A percentile compares a stretch with the other conserved stretches of the same genome.
These are phyloP conservation scores for Perithous albicinctus DNA, from an alignment of 2,888 invertebrate species.

Conservation along the genomic window DNA sequence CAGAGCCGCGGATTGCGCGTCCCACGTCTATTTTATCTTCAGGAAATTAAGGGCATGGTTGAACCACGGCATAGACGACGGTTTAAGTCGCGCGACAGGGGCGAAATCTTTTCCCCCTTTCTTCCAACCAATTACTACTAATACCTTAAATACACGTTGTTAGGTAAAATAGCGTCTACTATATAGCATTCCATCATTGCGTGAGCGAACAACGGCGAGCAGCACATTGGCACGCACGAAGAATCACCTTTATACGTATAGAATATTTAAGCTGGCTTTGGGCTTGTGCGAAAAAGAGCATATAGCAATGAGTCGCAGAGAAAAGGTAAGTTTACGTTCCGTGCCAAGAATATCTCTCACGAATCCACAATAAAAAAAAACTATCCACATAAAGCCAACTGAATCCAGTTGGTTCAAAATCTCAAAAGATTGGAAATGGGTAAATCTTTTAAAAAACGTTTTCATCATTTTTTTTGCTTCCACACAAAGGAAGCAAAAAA, in stretches of 20 bases:
- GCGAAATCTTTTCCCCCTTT: conserved; percentile 20
- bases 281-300: conserved; percentile 34
- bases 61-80: conserved; percentile 36
- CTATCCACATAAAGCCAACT: conserved; percentile 54
- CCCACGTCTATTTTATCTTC: not conserved
- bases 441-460: no score
- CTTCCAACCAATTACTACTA: conserved; percentile 51
- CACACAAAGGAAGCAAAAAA: no score
- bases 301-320: not conserved
- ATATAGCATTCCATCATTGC: conserved; percentile 25
- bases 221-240: conserved; percentile 50
- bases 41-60: not conserved
- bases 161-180: conserved; percentile 42
- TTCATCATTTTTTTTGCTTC: no score
- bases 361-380: conserved; percentile 40
- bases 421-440: no score
- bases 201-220: conserved; percentile 56
- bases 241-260: conserved; percentile 35
- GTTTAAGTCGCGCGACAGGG: conserved; percentile 50
- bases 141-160: conserved; percentile 62
- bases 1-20: not conserved
- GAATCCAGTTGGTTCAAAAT: conserved; percentile 25
- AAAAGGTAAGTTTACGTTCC: conserved; percentile 26
- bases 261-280: conserved; percentile 9
- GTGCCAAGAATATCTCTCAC: conserved; percentile 45